These are phyloP conservation scores for Macrochelys suwanniensis DNA, from an alignment of 2,797 vertebrate species.

Conservation along the genomic window DNA sequence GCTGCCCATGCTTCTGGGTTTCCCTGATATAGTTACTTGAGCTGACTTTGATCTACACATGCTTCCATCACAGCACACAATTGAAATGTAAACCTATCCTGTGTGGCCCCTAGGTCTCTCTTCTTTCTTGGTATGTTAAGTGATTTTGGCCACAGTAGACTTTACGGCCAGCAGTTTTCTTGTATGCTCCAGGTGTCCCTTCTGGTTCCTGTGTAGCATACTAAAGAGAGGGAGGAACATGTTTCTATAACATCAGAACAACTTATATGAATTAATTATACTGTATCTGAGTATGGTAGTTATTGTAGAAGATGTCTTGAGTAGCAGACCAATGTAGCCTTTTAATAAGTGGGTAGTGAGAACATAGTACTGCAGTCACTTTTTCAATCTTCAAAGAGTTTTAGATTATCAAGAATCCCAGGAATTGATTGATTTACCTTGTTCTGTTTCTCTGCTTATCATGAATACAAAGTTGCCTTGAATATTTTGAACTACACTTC, in stretches of 20 bases:
- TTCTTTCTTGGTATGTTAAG: background rate
- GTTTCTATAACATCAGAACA: background rate
- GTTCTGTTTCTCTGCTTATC: slow-evolving; percentile 39
- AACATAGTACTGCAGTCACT: slow-evolving; percentile 46
- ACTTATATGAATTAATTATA: background rate
- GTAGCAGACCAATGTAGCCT: background rate
- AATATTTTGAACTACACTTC: slow-evolving; percentile 55
- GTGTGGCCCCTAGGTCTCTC: no score
- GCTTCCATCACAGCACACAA: no score
- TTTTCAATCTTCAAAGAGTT: slow-evolving; percentile 51
- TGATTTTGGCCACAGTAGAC: background rate
- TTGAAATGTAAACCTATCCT: no score
- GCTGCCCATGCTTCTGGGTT: no score
- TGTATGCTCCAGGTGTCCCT: background rate
- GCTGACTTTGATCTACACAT: no score
- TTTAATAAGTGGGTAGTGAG: slow-evolving; percentile 18
- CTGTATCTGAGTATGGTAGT: background rate
- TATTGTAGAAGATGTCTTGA: background rate
- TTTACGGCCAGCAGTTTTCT: background rate
- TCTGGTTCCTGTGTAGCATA: background rate
- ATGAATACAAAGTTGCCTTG: slow-evolving; percentile 29
- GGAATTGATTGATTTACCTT: slow-evolving; percentile 52
- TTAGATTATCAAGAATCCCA: slow-evolving; percentile 2
- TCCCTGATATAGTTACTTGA: no score
- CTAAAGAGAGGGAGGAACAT: rapidly evolving